Percentiles rank a stretch among this genome's conserved stretches.
Conservation (phyloP, 2,113 vertebrate genomes). For the Diphyllodes magnificus region DNA sequence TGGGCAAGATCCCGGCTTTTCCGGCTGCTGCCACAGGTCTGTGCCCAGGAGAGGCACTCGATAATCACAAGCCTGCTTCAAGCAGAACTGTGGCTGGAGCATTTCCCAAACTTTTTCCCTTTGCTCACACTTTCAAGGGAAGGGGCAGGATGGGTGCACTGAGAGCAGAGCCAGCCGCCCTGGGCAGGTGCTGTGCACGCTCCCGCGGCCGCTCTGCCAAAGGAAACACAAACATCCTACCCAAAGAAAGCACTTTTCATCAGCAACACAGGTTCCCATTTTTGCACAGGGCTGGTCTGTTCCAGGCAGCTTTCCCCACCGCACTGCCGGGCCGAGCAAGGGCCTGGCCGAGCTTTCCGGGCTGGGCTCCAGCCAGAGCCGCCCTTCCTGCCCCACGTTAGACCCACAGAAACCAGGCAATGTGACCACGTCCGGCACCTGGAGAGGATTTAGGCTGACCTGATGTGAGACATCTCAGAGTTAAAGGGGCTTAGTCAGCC, state of each 20-base stretch:
- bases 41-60: neutral
- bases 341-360: neutral
- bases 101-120: neutral
- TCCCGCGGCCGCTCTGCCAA: neutral
- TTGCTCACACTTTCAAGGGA: neutral
- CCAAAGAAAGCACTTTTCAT: slow-evolving; percentile 60
- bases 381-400: neutral
- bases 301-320: slow-evolving; percentile 27
- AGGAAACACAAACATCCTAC: slow-evolving; percentile 53
- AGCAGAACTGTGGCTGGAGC: neutral
- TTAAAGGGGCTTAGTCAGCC: neutral
- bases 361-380: neutral
- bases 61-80: neutral
- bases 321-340: neutral
- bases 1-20: neutral
- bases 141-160: neutral
- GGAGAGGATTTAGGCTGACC: neutral
- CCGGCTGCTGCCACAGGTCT: neutral
- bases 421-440: accelerated
- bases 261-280: slow-evolving; percentile 30
- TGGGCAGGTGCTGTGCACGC: slow-evolving; percentile 7
- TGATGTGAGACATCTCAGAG: neutral
- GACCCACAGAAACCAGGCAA: neutral
- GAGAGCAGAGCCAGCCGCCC: neutral
- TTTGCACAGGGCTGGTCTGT: neutral